Evolutionary conservation across 1,140 invertebrate genomes (phyloP), one percentile per base, ranked within the genome.

Genomic region (Physella acuta): DNA sequence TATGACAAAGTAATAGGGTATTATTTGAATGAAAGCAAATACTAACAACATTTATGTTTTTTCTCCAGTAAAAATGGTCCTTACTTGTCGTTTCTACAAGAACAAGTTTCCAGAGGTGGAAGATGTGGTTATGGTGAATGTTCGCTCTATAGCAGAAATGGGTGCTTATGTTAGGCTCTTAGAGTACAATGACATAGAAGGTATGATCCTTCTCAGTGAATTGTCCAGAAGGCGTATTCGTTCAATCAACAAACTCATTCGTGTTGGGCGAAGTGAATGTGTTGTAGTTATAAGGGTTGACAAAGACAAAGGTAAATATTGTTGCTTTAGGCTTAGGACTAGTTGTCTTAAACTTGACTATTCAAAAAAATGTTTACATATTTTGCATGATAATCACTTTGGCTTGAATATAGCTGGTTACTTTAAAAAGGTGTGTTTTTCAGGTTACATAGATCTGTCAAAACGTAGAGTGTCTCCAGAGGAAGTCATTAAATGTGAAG

Each of bases 41-140:
- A 26, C 30, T 30, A 26, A 60, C 11, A 34, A 26, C 30, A 16
- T 34, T 60, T 30, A 31, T 34, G 5, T 30, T 60, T 44, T 20
- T 44, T 44, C 17, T 17, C 56, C 30, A 62, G 24, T 14, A 33
- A 58, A 75, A 36, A 98, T 98, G 94, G 93, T 94, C 76, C 88
- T 99, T 24, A 92, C 93, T 55, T 99, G 97, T 91, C 89, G 98
- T 80, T 99, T 95, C 90, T 99, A 99, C 83, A 91, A 93, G 78
- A 93, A 98, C 85, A 94, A 94, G 81, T 99, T 97, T 87, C 98
- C 98, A 0, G 97, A 99, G 84, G 90, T 98, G 37, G 97, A 99
- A 79, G 98, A 99, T 90, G 96, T 99, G 36, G 97, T 99, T 16
- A 98, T 99, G 95, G 97, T 99, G 3, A 99, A 97, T 84, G 97